Evolutionary conservation across 2,888 invertebrate genomes (phyloP).

Genomic region (Aspidiotus destructor): DNA sequence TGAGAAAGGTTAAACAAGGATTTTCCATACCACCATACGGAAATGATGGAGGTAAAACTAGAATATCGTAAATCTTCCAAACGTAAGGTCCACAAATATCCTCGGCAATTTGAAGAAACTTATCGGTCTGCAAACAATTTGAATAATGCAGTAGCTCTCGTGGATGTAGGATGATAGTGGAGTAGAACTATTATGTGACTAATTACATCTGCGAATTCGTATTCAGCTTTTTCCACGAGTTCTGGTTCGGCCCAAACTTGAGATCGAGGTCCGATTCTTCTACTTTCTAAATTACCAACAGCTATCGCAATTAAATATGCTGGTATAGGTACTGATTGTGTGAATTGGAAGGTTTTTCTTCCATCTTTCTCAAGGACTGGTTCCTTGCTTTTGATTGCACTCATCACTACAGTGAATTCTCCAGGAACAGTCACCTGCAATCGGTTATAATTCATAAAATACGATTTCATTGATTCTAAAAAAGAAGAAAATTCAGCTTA

Average conservation of each 20-base stretch:
- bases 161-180: too few relatives aligned
- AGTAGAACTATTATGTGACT: too few relatives aligned
- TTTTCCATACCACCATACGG: conserved; percentile 97
- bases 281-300: conserved; percentile 67
- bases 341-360: conserved; percentile 50
- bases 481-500: background rate
- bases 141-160: background rate
- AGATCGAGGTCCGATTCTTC: conserved; percentile 66
- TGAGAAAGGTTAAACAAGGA: conserved; percentile 89
- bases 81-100: conserved; percentile 77
- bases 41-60: conserved; percentile 87
- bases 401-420: conserved; percentile 76
- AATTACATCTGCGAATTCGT: conserved; percentile 68
- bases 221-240: conserved; percentile 68
- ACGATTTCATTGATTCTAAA: background rate
- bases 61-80: conserved; percentile 80
- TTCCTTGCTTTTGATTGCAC: conserved; percentile 56
- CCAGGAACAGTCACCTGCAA: conserved; percentile 41
- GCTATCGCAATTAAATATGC: conserved; percentile 84
- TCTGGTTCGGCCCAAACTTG: conserved; percentile 85
- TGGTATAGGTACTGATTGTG: conserved; percentile 73
- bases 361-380: conserved; percentile 35
- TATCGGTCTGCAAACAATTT: conserved; percentile 50
- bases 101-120: conserved; percentile 71
- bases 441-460: background rate